Percentiles rank a stretch among this genome's conserved stretches.
Conservation (phyloP, 2,888 invertebrate genomes). For the Tineola bisselliella region DNA sequence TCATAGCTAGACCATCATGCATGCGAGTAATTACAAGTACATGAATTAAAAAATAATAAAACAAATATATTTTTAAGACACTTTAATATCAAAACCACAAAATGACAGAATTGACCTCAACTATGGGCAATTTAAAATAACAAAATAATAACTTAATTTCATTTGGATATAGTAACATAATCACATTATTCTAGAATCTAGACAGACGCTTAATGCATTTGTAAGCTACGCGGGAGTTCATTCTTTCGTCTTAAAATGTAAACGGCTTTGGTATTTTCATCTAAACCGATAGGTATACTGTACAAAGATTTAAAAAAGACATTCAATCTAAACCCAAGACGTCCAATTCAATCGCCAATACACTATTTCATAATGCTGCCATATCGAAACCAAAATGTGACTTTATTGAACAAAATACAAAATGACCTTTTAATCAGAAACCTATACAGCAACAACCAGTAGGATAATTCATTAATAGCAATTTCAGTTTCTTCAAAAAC, state of each 20-base stretch:
- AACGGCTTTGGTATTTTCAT: not conserved
- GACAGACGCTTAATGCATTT: conserved; percentile 1
- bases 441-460: no score
- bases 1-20: no score
- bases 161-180: conserved; percentile 3
- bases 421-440: no score
- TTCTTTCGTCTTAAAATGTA: not conserved
- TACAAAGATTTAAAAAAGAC: no score
- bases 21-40: not conserved
- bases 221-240: not conserved
- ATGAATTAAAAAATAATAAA: conserved; percentile 20
- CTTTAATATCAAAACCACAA: conserved; percentile 64
- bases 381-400: no score
- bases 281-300: not conserved
- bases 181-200: not conserved
- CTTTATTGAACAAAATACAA: no score
- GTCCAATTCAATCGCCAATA: no score
- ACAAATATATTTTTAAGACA: conserved; percentile 45
- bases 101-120: conserved; percentile 59
- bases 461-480: no score
- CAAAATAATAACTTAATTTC: conserved; percentile 1
- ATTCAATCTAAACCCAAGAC: no score
- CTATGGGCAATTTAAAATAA: conserved; percentile 41
- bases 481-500: no score
- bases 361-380: no score